phyloP scores from a whole-genome alignment of 2,113 vertebrate species.

The Clarias batrachus region DNA sequence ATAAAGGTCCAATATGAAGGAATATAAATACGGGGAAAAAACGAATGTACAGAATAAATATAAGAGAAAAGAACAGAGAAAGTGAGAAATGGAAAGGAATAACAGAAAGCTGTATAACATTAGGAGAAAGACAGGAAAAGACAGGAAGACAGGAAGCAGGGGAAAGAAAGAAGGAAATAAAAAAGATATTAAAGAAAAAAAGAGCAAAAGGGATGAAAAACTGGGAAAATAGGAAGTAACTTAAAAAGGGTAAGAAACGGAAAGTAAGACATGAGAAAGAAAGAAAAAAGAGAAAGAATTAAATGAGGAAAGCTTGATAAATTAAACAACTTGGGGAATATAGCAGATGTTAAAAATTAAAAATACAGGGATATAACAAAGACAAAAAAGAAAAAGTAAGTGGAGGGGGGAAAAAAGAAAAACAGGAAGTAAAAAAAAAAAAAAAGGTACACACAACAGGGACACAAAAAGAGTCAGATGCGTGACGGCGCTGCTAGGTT shows the following conservation, averaged over 20 bases:
- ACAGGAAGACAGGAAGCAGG: background rate
- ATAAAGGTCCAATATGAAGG: no score
- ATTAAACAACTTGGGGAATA: no score
- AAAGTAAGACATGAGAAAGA: background rate
- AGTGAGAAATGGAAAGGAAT: no score
- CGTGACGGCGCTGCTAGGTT: background rate
- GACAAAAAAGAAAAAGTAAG: background rate
- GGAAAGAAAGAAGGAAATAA: background rate
- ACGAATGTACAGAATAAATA: background rate
- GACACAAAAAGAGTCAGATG: background rate
- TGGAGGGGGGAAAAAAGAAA: constrained; percentile 11
- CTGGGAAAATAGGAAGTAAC: background rate
- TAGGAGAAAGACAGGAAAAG: background rate
- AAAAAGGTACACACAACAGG: background rate
- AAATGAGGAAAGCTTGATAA: no score
- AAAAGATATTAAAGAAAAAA: background rate
- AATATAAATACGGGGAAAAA: background rate
- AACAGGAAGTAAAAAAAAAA: constrained; percentile 26
- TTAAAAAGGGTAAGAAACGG: background rate
- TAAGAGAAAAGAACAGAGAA: background rate
- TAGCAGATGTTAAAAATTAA: no score
- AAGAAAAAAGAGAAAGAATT: background rate
- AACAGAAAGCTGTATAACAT: no score
- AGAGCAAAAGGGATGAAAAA: background rate
- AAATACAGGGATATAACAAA: no score